A percentile compares a stretch with the other conserved stretches of the same genome.
Evolutionary conservation across 2,113 vertebrate species (phyloP).

Genomic region (Hymenochirus boettgeri): DNA sequence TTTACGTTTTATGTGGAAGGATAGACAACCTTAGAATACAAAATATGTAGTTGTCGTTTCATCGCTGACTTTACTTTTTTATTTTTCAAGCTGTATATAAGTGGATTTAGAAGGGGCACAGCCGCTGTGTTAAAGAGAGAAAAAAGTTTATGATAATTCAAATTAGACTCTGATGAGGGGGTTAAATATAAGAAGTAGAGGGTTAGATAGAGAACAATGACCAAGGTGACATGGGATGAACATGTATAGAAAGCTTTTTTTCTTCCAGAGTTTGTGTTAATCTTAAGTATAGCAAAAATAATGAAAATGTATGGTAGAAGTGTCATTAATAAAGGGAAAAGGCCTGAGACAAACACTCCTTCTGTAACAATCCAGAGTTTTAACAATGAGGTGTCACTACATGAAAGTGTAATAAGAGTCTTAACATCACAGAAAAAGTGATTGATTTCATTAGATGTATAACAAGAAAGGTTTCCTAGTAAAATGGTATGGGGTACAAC

Average conservation of each 20-base stretch:
- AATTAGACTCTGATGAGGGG: constrained; percentile 1
- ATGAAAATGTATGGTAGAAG: background rate
- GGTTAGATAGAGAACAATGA: constrained; percentile 33
- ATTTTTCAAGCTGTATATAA: constrained; percentile 45
- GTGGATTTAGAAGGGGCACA: constrained; percentile 38
- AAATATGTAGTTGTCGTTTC: background rate
- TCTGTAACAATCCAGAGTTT: constrained; percentile 10
- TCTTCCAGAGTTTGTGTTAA: constrained; percentile 6
- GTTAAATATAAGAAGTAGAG: constrained; percentile 15
- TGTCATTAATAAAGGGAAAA: constrained; percentile 22
- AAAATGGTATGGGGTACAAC: constrained; percentile 45
- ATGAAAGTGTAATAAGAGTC: constrained; percentile 32
- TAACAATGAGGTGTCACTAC: constrained; percentile 15
- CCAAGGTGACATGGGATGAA: constrained; percentile 26
- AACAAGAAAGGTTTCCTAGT: constrained; percentile 19
- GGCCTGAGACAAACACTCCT: constrained; percentile 20
- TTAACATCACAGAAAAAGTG: constrained; percentile 40
- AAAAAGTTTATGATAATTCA: constrained; percentile 35
- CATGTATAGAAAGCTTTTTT: constrained; percentile 31
- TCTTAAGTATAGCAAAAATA: constrained; percentile 9
- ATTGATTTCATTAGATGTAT: constrained; percentile 18
- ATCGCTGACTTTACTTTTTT: constrained; percentile 41
- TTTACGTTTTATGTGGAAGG: background rate
- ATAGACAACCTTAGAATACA: background rate
- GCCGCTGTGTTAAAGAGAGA: constrained; percentile 41